Base-by-base conservation (phyloP, 2,888 invertebrate species). In the Yponomeuta malinellus region DNA sequence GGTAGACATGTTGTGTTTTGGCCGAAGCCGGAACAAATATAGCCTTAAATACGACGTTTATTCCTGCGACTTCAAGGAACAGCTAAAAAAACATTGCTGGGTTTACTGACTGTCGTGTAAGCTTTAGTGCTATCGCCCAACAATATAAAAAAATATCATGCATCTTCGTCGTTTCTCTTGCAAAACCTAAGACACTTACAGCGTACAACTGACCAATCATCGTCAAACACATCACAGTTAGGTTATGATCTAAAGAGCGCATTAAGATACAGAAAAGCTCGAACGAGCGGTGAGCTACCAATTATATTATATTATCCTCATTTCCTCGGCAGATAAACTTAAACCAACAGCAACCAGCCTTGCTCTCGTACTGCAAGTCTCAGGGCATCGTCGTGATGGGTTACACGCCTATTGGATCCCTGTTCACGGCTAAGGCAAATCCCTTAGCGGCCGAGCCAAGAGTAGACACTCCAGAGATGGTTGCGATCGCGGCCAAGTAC, bases 331-430 rank as follows among this genome's bases (percentile, higher is more conserved):
- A 90, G 90, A 66, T 89, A 0, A 90, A 96, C 78, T 93, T 96
- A 1, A 95, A 95, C 76, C 88, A 96, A 2, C 95, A 95, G 74
- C 96, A 97, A 78, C 94, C 94, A 59, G 93, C 94, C 63, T 82
- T 97, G 37, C 93, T 95, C 0, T 85, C 94, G 1, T 96, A 94
- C 79, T 96, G 97, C 83, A 93, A 93, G 70, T 82, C 93, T 8
- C 92, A 93, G 63, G 90, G 89, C 68, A 95, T 98, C 67, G 85
- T 89, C 0, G 84, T 97, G 75, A 95, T 93, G 80, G 96, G 91
- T 0, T 97, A 96, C 84, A 95, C 95, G 63, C 96, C 97, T 0
- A 91, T 97, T 72, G 97, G 96, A 2, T 86, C 89, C 0, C 76
- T 90, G 64, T 83, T 89, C 77, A 79, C 80, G 69, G 74, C n/a